Base-by-base conservation (phyloP, 2,888 invertebrate genomes). In the Cyrtodaria siliqua region DNA sequence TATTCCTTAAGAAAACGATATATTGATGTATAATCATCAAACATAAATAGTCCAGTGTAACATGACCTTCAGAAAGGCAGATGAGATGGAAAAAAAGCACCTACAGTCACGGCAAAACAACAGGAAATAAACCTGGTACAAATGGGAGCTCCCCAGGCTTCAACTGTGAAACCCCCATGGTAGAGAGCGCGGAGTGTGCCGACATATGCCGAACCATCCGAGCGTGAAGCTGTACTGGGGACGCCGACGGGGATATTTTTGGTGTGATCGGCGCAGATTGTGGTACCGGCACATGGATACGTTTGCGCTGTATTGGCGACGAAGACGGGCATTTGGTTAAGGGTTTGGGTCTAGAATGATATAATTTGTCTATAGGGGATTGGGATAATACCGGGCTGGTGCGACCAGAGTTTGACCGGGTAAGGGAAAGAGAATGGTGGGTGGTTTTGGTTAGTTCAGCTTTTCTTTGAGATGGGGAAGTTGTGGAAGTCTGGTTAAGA, bases 211-310 rank as follows among this genome's bases (percentile, higher is more conserved):
- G 62, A 20, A 71, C 50, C 55, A 73, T 55, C 53, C 55, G 66
- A n/a, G 68, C 77, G 60, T 71, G 71, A 12, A 77, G 71, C 60
- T 67, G 67, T 16, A 77, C 71, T 6, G 77, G 77, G 12, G 77
- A 77, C 23, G 57, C 71, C 29, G 29, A 40, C 9, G 67, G 67
- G 40, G 69, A 62, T 33, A 59, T 18, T 59, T 47, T 62, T 16
- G 67, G 50, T 23, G 59, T 26, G 33, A 23, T 29, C 29, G 69
- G 57, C 14, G 50, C 57, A 55, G 63, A 63, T 26, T 62, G 63
- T 24, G 44, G n/a, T 44, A 44, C n/a, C 18, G 9, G 20, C 14
- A 42, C 38, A 33, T 57, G 29, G 52, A 55, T 47, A 59, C 53
- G 61, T 24, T 55, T 60, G 33, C 38, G 52, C 33, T 23, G 52